These are phyloP conservation scores for mouse (Mus musculus) DNA, from an alignment of 2,113 vertebrate species.

Conservation along the genomic window GRCm39 chr7:54223001-54223500, in stretches of 20 bases:
- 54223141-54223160: background rate
- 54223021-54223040: slow-evolving; percentile 22
- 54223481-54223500: background rate
- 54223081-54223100: background rate
- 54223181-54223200: background rate
- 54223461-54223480: background rate
- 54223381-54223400: no score
- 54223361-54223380: no score
- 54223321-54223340: no score
- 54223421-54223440: background rate
- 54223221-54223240: no score
- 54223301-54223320: no score
- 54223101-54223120: background rate
- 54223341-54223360: no score
- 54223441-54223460: background rate
- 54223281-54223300: no score
- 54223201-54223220: background rate
- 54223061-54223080: background rate
- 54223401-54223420: no score
- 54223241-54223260: no score
- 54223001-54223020: background rate
- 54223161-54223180: background rate
- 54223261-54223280: no score
- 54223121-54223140: background rate
- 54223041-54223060: background rate